Conservation (phyloP, 2,113 vertebrate genomes). For the Heterocephalus glaber region DNA sequence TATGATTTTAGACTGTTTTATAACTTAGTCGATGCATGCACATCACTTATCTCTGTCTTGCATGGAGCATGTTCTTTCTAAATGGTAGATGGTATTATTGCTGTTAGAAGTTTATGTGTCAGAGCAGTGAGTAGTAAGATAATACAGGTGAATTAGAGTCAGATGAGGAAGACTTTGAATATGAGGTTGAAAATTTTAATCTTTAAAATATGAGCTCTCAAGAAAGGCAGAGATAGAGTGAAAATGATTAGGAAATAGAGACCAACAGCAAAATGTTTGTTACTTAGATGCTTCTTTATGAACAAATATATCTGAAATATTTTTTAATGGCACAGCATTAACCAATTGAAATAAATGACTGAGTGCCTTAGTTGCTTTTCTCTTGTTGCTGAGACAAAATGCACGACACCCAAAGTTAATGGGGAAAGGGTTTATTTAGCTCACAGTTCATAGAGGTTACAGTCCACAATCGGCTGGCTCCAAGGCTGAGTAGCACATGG, state of each 20-base stretch:
- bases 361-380: neutral
- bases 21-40: neutral
- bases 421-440: no score
- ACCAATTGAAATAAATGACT: slow-evolving; percentile 5
- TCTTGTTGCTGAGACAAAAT: no score
- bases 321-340: neutral
- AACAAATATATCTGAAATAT: neutral
- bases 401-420: no score
- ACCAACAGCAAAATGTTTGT: neutral
- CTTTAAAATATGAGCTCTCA: neutral
- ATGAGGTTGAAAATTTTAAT: neutral
- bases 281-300: neutral
- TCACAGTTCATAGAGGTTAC: no score
- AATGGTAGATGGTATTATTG: neutral
- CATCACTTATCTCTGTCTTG: neutral
- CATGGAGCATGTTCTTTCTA: neutral
- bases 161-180: neutral
- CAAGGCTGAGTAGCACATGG: no score
- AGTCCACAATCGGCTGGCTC: no score
- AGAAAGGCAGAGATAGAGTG: neutral
- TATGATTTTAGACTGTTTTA: neutral
- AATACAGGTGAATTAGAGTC: neutral
- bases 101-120: neutral
- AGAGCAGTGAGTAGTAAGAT: neutral
- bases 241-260: neutral